A percentile compares a stretch with the other conserved stretches of the same genome.
Conservation (phyloP, 1,140 invertebrate species). For the Cecropterus lyciades region DNA sequence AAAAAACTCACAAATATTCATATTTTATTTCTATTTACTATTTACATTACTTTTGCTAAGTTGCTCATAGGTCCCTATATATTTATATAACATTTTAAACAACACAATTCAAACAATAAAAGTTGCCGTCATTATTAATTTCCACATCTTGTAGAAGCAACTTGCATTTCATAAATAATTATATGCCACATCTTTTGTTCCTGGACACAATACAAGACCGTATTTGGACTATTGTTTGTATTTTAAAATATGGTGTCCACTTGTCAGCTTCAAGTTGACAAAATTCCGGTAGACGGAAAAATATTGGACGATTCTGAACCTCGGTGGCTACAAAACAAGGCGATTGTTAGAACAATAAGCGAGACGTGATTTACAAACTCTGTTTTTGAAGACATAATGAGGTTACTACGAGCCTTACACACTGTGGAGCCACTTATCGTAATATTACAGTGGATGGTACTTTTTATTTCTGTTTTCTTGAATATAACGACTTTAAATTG, state of each 20-base stretch:
- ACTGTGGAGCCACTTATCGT: not conserved
- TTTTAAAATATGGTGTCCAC: conserved; percentile 46
- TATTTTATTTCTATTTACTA: too few species aligned
- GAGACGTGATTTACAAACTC: conserved; percentile 30
- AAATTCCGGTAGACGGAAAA: conserved; percentile 33
- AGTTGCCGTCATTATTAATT: conserved; percentile 18
- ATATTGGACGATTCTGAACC: conserved; percentile 30
- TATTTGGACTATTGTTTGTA: conserved; percentile 42
- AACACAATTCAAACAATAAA: conserved; percentile 5
- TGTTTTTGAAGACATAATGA: conserved; percentile 23
- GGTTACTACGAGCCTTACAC: conserved; percentile 16
- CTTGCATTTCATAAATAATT: conserved; percentile 43
- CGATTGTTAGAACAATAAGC: conserved; percentile 14
- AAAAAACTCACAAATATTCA: too few species aligned
- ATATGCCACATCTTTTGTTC: conserved; percentile 36
- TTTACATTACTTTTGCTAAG: too few species aligned
- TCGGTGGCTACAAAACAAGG: conserved; percentile 23
- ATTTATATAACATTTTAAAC: not conserved
- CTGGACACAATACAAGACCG: conserved; percentile 29
- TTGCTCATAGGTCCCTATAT: not conserved
- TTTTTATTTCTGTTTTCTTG: conserved; percentile 10
- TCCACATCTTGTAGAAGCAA: conserved; percentile 19
- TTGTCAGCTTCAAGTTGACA: conserved; percentile 44
- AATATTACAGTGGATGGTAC: not conserved
- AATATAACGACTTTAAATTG: conserved; percentile 19